These are phyloP conservation scores for Hypercompe scribonia DNA, from an alignment of 2,888 invertebrate species.

Conservation along the genomic window DNA sequence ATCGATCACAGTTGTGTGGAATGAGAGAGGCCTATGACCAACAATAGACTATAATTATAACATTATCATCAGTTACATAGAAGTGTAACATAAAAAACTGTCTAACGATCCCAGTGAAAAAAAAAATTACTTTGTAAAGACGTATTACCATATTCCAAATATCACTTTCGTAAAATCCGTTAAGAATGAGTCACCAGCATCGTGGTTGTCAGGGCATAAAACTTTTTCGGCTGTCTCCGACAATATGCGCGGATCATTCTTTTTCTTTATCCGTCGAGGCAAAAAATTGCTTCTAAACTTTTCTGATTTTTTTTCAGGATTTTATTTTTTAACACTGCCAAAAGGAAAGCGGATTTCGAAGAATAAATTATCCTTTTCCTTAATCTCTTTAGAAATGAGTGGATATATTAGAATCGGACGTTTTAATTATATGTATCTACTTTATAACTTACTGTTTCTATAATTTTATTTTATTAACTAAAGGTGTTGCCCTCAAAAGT, in stretches of 20 bases:
- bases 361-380: constrained; percentile 27
- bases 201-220: constrained; percentile 33
- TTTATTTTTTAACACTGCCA: constrained; percentile 45
- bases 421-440: not conserved
- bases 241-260: constrained; percentile 50
- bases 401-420: not conserved
- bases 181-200: not conserved
- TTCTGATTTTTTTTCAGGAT: constrained; percentile 40
- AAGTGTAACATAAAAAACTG: not conserved
- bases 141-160: not conserved
- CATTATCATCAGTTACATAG: not conserved
- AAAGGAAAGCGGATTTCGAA: constrained; percentile 29
- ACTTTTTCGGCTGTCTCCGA: constrained; percentile 36
- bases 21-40: too few species aligned
- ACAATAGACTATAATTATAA: not conserved
- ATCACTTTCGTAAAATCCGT: constrained; percentile 4
- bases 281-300: constrained; percentile 54
- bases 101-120: not conserved
- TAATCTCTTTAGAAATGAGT: constrained; percentile 14
- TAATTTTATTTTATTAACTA: not conserved
- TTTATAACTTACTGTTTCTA: not conserved
- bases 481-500: not conserved
- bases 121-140: not conserved
- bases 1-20: too few species aligned
- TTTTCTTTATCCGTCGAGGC: constrained; percentile 52